Evolutionary conservation across 2,113 vertebrate genomes (phyloP).

Genomic region (Poeciliopsis turrubarensis): DNA sequence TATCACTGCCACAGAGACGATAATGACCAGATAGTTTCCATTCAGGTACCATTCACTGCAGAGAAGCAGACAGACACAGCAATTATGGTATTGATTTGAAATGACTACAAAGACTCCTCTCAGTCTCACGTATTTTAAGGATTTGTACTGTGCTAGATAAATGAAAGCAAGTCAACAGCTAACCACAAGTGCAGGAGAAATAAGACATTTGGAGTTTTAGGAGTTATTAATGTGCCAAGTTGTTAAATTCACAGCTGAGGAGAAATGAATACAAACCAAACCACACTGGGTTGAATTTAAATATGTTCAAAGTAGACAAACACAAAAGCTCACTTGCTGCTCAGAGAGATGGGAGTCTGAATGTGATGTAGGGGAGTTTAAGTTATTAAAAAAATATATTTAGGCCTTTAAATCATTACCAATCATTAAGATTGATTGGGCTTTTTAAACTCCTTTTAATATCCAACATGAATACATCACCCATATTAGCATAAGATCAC

Average conservation of each 20-base stretch:
- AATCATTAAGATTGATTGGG: too few relatives aligned
- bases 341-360: background rate
- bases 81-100: constrained; percentile 31
- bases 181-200: background rate
- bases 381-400: too few relatives aligned
- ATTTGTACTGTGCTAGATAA: background rate
- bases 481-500: too few relatives aligned
- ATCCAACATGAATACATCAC: too few relatives aligned
- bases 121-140: constrained; percentile 12
- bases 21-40: constrained; percentile 88
- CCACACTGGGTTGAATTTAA: too few relatives aligned
- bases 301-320: background rate
- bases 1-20: constrained; percentile 88
- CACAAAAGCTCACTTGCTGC: background rate
- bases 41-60: constrained; percentile 90
- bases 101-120: constrained; percentile 18
- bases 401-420: too few relatives aligned
- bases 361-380: background rate
- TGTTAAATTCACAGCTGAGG: constrained; percentile 5
- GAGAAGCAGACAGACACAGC: constrained; percentile 42
- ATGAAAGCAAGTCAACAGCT: background rate
- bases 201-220: too few relatives aligned
- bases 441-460: too few relatives aligned
- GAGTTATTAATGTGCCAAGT: background rate
- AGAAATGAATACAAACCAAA: constrained; percentile 12